Evolutionary conservation across 1,140 invertebrate species (phyloP), one percentile per base, ranked within the genome.

Genomic region (Rhagoletis pomonella): DNA sequence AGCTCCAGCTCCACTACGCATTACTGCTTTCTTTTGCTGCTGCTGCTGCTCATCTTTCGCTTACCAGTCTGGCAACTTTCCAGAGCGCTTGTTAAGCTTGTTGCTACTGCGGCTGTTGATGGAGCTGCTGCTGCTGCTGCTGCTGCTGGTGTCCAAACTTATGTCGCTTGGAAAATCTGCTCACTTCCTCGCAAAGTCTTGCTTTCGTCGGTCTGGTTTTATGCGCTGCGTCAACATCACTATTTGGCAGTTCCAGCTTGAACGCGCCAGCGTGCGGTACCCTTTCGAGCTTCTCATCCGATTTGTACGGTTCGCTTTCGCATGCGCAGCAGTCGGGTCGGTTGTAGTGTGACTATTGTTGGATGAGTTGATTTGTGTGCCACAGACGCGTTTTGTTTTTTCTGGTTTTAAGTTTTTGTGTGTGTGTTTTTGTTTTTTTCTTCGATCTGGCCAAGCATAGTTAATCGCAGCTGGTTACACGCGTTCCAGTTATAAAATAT

Each of bases 251-350:
- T 81, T 81, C 47, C 73, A 55, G 73, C 73, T 81, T 81, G 73
- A 81, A 81, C 47, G 73, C 73, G 73, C n/a, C 47, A 81, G 73
- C 73, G 73, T 81, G 73, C 73, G 73, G 73, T 81, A 81, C 73
- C 50, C 73, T 81, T 81, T 81, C 19, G 73, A 55, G 73, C 47
- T 29, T 19, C 73, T 81, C 73, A 58, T 55, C 73, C 73, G 73
- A 29, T 81, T 81, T 29, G 73, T 42, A 81, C 7, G 73, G 44
- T 81, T n/a, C 73, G 73, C 73, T 55, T 55, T 81, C 19, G 73
- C 73, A 81, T 81, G 50, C 19, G 73, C 73, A 12, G 50, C 14
- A 55, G 19, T 29, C 17, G 47, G 29, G 7, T 55, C 73, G 73
- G 73, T 50, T 81, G 4, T 81, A 19, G 73, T 81, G 14, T 81